Base-by-base conservation (phyloP, 2,888 invertebrate genomes). In the Frankliniella intonsa region DNA sequence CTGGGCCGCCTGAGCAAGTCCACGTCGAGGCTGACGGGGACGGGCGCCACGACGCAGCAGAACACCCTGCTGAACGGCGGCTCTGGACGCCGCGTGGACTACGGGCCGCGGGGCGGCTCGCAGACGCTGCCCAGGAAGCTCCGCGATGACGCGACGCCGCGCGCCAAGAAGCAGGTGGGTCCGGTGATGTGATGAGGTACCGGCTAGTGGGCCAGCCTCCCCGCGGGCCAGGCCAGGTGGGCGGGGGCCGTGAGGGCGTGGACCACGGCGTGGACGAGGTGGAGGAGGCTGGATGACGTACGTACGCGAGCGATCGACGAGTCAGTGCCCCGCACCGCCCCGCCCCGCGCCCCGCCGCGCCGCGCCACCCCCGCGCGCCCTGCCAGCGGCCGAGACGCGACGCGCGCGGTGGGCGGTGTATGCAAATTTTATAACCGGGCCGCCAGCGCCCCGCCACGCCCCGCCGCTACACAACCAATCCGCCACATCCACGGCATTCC, bases 1-100 rank as follows among this genome's bases (percentile, higher is more conserved):
- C 90, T 95, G 86, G 95, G 95, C 83, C 92, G 95, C 84, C 93
- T 94, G 89, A 95, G 94, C 90, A 95, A 95, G 88, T 94, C 94
- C 38, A 93, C 94, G 81, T 92, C 94, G 87, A 92, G 94, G 88
- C 88, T 88, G 89, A 90, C 86, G 90, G 91, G 82, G 89, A 90
- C 85, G 88, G 90, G 83, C 89, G 93, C 82, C 92, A 91, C 85
- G 92, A 93, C 0, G 69, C 69, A 76, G 69, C 69, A 76, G 25
- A 76, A 76, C 69, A 76, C 69, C 1, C 22, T 76, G 69, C 69
- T 76, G 11, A 76, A 76, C 69, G 69, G 69, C 69, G 25, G 69
- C 69, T 25, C 69, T 81, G 83, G 84, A 65, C 80, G 14, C 17
- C 19, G 62, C 49, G 82, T 83, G 81, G 84, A 84, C 82, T 84